Base-by-base conservation (phyloP, 2,888 invertebrate species). In the Parnassius apollo region DNA sequence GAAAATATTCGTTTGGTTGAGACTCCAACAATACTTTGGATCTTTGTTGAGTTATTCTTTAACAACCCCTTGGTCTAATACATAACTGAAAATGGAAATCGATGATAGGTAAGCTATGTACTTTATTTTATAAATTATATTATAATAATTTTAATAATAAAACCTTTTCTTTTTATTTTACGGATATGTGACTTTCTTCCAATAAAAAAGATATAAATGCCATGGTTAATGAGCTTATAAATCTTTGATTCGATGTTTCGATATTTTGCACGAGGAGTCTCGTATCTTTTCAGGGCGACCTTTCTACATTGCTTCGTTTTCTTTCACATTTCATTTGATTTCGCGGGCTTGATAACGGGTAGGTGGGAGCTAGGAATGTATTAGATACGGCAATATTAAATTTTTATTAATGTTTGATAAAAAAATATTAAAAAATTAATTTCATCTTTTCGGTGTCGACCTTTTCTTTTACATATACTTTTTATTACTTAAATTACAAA, bases 271-370 rank as follows among this genome's bases (percentile, higher is more conserved):
- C n/a, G 13, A 56, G 56, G 18, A 22, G 42, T 51, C n/a, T 45
- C 45, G 56, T 49, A 65, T 57, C 51, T 44, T 57, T 52, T 45
- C 52, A 42, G 55, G 54, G 45, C 59, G 57, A 72, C 74, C 75
- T 76, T 75, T 79, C 75, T 76, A 73, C 67, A 68, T 68, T 74
- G 70, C 68, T 65, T 73, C 73, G 71, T 75, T 78, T 77, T 80
- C 75, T 76, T 76, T 75, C 75, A 74, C 74, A 71, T 73, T 75
- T 74, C 65, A 71, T 73, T 74, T 71, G 76, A 77, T 79, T 80
- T 83, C 80, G 77, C 77, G 75, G 74, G 75, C 74, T 71, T 73
- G 72, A 73, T 75, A 78, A 76, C 68, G 65, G 69, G 66, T 69
- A 68, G 48, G 42, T n/a, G 42, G 64, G 62, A 49, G 44, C 55